Percentiles rank a stretch among this genome's conserved stretches.
phyloP scores from a whole-genome alignment of 2,113 vertebrate genomes.

The Excalfactoria chinensis region DNA sequence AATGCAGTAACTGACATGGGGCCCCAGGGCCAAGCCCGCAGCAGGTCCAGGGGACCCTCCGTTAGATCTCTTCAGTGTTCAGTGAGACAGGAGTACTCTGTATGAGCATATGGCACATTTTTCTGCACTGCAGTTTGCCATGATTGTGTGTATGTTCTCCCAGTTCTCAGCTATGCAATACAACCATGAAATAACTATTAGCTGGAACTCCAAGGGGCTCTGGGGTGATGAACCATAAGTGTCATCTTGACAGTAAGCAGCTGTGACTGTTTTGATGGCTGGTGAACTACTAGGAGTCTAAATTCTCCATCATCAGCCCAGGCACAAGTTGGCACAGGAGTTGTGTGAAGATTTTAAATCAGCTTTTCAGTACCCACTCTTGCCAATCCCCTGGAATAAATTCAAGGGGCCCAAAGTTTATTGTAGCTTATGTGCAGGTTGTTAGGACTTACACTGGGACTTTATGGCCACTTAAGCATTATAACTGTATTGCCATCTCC shows the following conservation, averaged over 20 bases:
- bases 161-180: neutral
- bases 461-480: conserved; percentile 67
- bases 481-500: conserved; percentile 32
- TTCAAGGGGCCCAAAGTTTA: conserved; percentile 39
- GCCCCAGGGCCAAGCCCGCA: neutral
- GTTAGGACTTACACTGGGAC: conserved; percentile 53
- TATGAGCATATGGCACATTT: rapidly evolving
- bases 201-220: neutral
- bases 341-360: neutral
- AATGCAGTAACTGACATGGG: rapidly evolving
- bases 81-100: neutral
- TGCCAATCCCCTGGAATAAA: conserved; percentile 29
- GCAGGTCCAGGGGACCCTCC: neutral
- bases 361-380: neutral
- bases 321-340: neutral
- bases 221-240: neutral
- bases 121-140: neutral
- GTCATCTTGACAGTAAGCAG: neutral
- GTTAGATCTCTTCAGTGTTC: neutral
- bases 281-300: neutral
- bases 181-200: neutral
- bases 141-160: neutral
- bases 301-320: neutral
- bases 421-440: conserved; percentile 43
- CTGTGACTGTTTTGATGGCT: neutral